phyloP scores from a whole-genome alignment of 2,113 vertebrate species.

The Dascyllus trimaculatus region DNA sequence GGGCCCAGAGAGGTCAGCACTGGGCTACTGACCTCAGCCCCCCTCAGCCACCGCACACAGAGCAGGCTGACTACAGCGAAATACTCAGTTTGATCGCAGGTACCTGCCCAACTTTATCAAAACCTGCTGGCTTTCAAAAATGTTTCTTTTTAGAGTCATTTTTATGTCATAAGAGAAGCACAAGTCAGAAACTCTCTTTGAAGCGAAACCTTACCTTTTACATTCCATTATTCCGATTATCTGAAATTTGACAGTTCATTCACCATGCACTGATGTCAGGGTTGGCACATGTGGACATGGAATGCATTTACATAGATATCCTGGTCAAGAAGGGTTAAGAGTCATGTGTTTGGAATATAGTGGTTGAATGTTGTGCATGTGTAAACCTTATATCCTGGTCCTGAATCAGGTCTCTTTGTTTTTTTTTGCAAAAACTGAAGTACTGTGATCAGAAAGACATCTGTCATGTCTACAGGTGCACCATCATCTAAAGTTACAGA shows the following conservation, averaged over 20 bases:
- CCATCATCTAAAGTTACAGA: too few relatives aligned
- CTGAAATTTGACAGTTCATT: too few relatives aligned
- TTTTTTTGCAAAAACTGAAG: too few relatives aligned
- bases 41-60: constrained; percentile 20
- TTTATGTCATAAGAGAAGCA: neutral
- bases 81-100: constrained; percentile 30
- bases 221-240: too few relatives aligned
- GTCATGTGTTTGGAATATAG: too few relatives aligned
- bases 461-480: neutral
- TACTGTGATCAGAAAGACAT: neutral
- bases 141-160: constrained; percentile 18
- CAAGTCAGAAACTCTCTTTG: neutral
- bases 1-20: constrained; percentile 83
- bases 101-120: constrained; percentile 18
- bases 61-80: constrained; percentile 21
- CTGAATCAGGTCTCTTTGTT: too few relatives aligned
- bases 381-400: too few relatives aligned
- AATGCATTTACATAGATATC: too few relatives aligned
- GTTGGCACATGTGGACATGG: too few relatives aligned
- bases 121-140: constrained; percentile 21
- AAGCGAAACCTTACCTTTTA: neutral
- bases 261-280: too few relatives aligned
- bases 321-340: too few relatives aligned
- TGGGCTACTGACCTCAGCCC: constrained; percentile 79
- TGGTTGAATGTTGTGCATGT: too few relatives aligned